A percentile compares a stretch with the other conserved stretches of the same genome.
Conservation (phyloP, 2,888 invertebrate species). For the Eupithecia exiguata region DNA sequence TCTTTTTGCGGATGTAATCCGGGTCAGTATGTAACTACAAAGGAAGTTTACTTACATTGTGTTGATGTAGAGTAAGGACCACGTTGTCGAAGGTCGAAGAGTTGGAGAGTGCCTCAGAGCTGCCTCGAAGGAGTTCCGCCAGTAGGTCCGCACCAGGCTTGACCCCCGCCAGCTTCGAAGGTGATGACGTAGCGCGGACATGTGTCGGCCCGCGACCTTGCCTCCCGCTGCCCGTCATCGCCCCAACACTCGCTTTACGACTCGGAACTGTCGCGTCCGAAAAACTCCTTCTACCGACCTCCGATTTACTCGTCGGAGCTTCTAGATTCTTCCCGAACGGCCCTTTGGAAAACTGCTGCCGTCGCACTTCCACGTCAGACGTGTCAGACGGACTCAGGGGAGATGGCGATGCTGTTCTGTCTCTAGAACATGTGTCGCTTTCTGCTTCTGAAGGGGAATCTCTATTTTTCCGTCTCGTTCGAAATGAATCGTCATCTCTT, state of each 20-base stretch:
- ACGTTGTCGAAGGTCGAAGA: conserved; percentile 82
- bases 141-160: conserved; percentile 85
- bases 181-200: conserved; percentile 91
- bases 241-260: conserved; percentile 85
- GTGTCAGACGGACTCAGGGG: conserved; percentile 87
- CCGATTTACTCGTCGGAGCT: conserved; percentile 80
- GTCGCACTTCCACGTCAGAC: conserved; percentile 75
- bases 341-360: conserved; percentile 85
- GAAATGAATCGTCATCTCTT: conserved; percentile 84
- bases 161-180: conserved; percentile 88
- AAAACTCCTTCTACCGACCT: conserved; percentile 79
- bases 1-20: conserved; percentile 58
- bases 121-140: conserved; percentile 90
- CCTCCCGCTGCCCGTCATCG: conserved; percentile 65
- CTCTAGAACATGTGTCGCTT: conserved; percentile 84
- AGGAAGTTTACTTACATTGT: conserved; percentile 73
- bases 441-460: conserved; percentile 90
- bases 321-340: conserved; percentile 83
- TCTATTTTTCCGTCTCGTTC: conserved; percentile 71
- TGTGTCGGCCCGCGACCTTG: conserved; percentile 84
- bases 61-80: conserved; percentile 78
- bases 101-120: conserved; percentile 89
- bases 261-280: conserved; percentile 81
- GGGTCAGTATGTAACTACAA: conserved; percentile 51
- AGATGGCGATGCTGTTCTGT: conserved; percentile 84